phyloP scores from a whole-genome alignment of 2,888 invertebrate genomes.

The Cabera pusaria region DNA sequence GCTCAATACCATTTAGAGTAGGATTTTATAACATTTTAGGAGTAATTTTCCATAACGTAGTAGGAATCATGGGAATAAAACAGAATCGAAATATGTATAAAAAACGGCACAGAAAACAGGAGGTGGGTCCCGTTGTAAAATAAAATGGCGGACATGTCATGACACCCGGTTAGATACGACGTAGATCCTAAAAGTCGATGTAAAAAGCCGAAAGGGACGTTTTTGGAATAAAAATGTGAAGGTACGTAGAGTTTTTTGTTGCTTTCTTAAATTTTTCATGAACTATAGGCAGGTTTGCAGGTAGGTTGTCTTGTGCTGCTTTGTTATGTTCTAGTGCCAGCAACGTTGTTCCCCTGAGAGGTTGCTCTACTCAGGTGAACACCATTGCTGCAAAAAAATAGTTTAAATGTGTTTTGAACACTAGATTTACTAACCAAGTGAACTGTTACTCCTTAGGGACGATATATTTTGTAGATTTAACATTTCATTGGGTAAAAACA shows the following conservation, averaged over 20 bases:
- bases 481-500: neutral
- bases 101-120: constrained; percentile 38
- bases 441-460: neutral
- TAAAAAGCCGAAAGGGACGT: constrained; percentile 39
- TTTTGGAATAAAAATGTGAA: constrained; percentile 45
- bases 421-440: neutral
- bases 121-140: constrained; percentile 45
- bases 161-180: constrained; percentile 60
- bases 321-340: constrained; percentile 25
- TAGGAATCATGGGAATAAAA: constrained; percentile 36
- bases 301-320: constrained; percentile 32
- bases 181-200: constrained; percentile 45
- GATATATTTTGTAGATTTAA: neutral
- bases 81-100: constrained; percentile 43
- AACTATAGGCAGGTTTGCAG: neutral
- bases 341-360: constrained; percentile 13
- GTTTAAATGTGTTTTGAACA: neutral
- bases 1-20: constrained; percentile 27
- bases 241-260: constrained; percentile 48
- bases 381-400: constrained; percentile 18
- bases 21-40: constrained; percentile 13
- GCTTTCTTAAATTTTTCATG: constrained; percentile 4
- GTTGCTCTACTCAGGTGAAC: constrained; percentile 9
- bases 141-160: constrained; percentile 69
- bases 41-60: constrained; percentile 44